A percentile compares a stretch with the other conserved stretches of the same genome.
Evolutionary conservation across 2,888 invertebrate genomes (phyloP).

Genomic region (Lasioglossum morio): DNA sequence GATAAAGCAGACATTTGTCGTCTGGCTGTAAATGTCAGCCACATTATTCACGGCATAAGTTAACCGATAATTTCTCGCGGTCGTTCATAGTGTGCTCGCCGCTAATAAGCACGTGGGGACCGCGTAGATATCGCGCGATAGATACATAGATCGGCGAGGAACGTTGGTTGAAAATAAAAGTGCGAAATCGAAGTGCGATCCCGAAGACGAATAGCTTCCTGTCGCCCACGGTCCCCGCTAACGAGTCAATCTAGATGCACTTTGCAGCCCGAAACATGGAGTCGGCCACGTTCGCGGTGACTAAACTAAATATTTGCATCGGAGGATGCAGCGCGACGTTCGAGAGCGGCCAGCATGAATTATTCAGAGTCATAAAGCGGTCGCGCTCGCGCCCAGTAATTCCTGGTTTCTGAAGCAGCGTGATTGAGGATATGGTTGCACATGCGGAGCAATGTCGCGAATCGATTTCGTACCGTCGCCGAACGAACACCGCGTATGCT

Average conservation of each 20-base stretch:
- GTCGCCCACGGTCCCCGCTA: conserved; percentile 37
- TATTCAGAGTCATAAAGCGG: conserved; percentile 65
- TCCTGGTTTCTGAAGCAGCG: conserved; percentile 53
- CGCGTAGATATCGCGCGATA: not conserved
- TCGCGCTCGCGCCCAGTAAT: conserved; percentile 55
- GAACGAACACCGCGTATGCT: not conserved
- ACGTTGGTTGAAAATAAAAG: not conserved
- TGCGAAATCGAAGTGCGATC: not conserved
- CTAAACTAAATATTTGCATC: conserved; percentile 63
- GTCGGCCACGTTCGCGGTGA: conserved; percentile 24
- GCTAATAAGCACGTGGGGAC: conserved; percentile 6
- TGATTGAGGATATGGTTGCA: conserved; percentile 46
- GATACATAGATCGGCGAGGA: conserved; percentile 22
- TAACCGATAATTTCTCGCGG: not conserved
- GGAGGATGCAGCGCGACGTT: conserved; percentile 30
- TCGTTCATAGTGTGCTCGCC: not conserved
- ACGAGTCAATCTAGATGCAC: conserved; percentile 59
- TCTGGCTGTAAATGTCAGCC: not conserved
- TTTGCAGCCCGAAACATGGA: conserved; percentile 36
- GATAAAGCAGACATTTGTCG: no score
- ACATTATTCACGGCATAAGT: not conserved
- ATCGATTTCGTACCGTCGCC: conserved; percentile 36
- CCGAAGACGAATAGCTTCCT: conserved; percentile 49
- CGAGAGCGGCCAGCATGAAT: conserved; percentile 57
- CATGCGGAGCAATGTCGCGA: conserved; percentile 41